Evolutionary conservation across 2,113 vertebrate genomes (phyloP).

Genomic region (Vombatus ursinus): DNA sequence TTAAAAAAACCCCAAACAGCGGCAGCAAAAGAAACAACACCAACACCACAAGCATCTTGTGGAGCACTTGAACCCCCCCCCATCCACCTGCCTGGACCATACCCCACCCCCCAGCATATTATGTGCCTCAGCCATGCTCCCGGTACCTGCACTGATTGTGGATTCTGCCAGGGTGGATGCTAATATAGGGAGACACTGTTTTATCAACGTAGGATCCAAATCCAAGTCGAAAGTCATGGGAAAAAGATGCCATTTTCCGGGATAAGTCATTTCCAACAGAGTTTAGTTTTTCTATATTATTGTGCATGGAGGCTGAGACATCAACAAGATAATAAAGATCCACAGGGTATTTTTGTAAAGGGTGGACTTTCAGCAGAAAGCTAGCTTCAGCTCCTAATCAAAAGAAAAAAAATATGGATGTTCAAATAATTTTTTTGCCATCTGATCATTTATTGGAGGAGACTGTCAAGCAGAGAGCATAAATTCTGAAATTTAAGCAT

Average conservation of each 20-base stretch:
- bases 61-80: background rate
- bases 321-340: conserved; percentile 99
- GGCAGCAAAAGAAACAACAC: background rate
- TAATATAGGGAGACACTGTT: conserved; percentile 97
- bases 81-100: background rate
- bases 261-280: conserved; percentile 93
- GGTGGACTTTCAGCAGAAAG: conserved; percentile 90
- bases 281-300: conserved; percentile 95
- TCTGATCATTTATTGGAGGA: background rate
- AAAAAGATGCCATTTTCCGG: conserved; percentile 92
- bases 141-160: conserved; percentile 96
- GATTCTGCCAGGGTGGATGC: conserved; percentile 95
- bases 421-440: conserved; percentile 48
- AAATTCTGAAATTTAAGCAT: background rate
- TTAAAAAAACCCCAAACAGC: background rate
- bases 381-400: conserved; percentile 90
- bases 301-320: conserved; percentile 97
- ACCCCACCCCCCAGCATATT: background rate
- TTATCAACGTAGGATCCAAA: conserved; percentile 99
- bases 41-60: background rate
- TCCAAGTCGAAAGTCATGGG: conserved; percentile 94
- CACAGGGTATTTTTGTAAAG: conserved; percentile 94
- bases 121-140: conserved; percentile 5
- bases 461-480: background rate
- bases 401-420: conserved; percentile 66